Base-by-base conservation (phyloP, 2,888 invertebrate genomes). In the Lobophora halterata region DNA sequence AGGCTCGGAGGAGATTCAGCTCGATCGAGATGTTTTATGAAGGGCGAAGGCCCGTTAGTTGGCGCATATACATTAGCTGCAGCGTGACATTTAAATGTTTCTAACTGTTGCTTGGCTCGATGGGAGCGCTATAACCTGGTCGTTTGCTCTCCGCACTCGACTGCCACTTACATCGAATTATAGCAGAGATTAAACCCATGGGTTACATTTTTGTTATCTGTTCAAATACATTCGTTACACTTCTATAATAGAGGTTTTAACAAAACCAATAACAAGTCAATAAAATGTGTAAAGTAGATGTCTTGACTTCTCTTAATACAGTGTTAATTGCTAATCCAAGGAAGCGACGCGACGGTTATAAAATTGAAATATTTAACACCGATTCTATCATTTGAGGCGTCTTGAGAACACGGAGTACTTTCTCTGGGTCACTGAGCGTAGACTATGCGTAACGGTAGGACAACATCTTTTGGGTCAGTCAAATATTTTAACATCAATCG, bases 1-100 rank as follows among this genome's bases (percentile, higher is more conserved):
- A 61, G 58, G 47, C 46, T 48, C 49, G 55, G 37, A 53, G 46
- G 50, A 45, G 52, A 56, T 55, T 48, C 45, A 46, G 49, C 49
- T 53, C 55, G 49, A 44, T 47, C 50, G 55, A 64, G 61, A 63
- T 58, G 65, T 60, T n/a, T n/a, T 72, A 71, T 75, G 74, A 82
- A 81, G 80, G 83, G 78, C 77, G 62, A 55, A 32, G 40, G 59
- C 54, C 85, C 82, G 83, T 83, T 85, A 83, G 55, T 59, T 62
- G 56, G 59, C 36, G 66, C 60, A 64, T 68, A 63, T 65, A 69
- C 65, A 75, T 78, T 71, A 73, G 64, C 60, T 46, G 53, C 65
- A 65, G 64, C 79, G 70, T 78, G 75, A 79, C 75, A 79, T 80
- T 81, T 80, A 77, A 79, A 79, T 79, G 70, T 63, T 63, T 71